Percentiles rank a stretch among this genome's conserved stretches.
These are phyloP conservation scores for Leptinotarsa lineolata DNA, from an alignment of 1,140 invertebrate species.

Conservation along the genomic window DNA sequence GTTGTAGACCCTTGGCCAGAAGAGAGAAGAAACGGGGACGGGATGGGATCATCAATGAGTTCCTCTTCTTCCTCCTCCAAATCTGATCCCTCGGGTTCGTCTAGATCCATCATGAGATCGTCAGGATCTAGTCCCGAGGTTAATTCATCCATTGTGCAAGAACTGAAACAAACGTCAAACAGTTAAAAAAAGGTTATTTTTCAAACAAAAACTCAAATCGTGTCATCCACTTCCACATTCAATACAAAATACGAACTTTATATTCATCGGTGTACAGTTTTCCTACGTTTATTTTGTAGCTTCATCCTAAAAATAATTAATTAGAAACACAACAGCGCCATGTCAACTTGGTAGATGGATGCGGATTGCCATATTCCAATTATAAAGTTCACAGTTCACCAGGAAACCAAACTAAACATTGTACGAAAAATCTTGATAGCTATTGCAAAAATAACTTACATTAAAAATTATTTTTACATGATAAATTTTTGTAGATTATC, in stretches of 20 bases:
- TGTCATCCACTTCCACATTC: constrained; percentile 18
- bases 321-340: constrained; percentile 44
- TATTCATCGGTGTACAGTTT: constrained; percentile 10
- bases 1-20: constrained; percentile 62
- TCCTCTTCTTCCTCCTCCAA: constrained; percentile 55
- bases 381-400: constrained; percentile 1
- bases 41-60: constrained; percentile 49
- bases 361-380: constrained; percentile 21
- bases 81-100: constrained; percentile 53
- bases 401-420: constrained; percentile 10
- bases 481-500: constrained; percentile 49
- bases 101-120: constrained; percentile 55
- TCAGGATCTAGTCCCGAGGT: constrained; percentile 51
- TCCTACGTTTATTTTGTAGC: not conserved
- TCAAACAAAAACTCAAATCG: not conserved
- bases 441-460: constrained; percentile 38
- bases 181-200: not conserved
- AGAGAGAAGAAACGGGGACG: constrained; percentile 53
- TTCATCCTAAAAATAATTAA: constrained; percentile 32
- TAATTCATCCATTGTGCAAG: constrained; percentile 53
- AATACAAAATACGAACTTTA: constrained; percentile 4
- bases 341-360: constrained; percentile 41
- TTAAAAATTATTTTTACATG: constrained; percentile 48
- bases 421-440: constrained; percentile 9
- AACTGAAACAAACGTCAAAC: constrained; percentile 30